A percentile compares a stretch with the other conserved stretches of the same genome.
phyloP scores from a whole-genome alignment of 92 coral and sea anemone species.

The Epizoanthus scotinus region DNA sequence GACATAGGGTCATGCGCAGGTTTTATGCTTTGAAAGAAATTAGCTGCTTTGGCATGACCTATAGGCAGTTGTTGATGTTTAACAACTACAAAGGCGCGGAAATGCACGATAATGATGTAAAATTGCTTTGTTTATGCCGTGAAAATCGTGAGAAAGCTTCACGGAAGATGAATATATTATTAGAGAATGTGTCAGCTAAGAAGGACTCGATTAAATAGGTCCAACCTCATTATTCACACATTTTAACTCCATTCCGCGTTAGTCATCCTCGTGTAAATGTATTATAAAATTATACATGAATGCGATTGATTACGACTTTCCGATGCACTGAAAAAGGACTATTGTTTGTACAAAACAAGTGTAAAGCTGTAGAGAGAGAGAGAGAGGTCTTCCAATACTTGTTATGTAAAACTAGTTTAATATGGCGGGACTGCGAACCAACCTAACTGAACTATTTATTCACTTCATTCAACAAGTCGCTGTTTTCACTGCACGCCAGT shows the following conservation, averaged over 20 bases:
- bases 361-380: background rate
- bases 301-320: background rate
- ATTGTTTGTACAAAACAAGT: background rate
- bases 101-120: conserved; percentile 30
- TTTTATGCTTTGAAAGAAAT: conserved; percentile 41
- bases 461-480: background rate
- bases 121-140: conserved; percentile 38
- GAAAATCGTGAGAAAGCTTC: conserved; percentile 37
- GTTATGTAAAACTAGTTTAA: no score
- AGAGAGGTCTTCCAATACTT: no score
- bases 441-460: background rate
- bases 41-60: conserved; percentile 36
- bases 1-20: conserved; percentile 44
- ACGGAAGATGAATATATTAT: conserved; percentile 21
- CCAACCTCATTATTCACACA: background rate
- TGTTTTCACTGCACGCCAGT: background rate
- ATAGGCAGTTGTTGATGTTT: conserved; percentile 28
- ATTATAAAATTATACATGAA: background rate
- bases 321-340: background rate
- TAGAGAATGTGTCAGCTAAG: conserved; percentile 6
- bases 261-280: background rate
- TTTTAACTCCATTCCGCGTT: background rate
- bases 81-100: conserved; percentile 26
- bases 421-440: no score
- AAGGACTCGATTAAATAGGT: background rate